These are phyloP conservation scores for Nesoenas mayeri DNA, from an alignment of 2,113 vertebrate species.

Conservation along the genomic window DNA sequence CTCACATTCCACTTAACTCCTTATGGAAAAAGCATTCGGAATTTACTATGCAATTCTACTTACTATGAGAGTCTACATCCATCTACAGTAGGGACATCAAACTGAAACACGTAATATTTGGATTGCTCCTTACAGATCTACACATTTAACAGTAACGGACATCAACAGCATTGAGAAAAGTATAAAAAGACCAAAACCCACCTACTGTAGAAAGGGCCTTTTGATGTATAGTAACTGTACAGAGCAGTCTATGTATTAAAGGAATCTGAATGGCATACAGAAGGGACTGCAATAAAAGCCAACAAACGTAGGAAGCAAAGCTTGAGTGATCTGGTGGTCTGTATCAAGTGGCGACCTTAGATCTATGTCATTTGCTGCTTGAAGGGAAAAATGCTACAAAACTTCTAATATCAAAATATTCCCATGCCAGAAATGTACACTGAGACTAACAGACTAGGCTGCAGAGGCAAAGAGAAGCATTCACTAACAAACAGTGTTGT, in stretches of 20 bases:
- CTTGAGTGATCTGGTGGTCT: constrained; percentile 4
- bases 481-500: constrained; percentile 31
- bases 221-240: constrained; percentile 71
- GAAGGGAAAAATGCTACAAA: constrained; percentile 35
- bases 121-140: constrained; percentile 71
- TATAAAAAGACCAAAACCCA: constrained; percentile 81
- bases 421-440: constrained; percentile 59
- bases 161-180: constrained; percentile 78
- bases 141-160: constrained; percentile 73
- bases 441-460: constrained; percentile 54
- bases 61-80: constrained; percentile 71
- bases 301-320: constrained; percentile 38
- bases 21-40: constrained; percentile 80
- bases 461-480: constrained; percentile 53
- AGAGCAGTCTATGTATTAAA: constrained; percentile 62
- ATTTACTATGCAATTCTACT: constrained; percentile 76
- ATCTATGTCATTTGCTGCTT: constrained; percentile 18
- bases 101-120: constrained; percentile 74
- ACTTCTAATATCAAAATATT: constrained; percentile 63
- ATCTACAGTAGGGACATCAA: constrained; percentile 77
- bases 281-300: constrained; percentile 43
- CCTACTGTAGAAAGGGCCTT: constrained; percentile 78
- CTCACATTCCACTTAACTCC: constrained; percentile 80
- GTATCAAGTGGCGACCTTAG: constrained; percentile 5
- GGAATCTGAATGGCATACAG: constrained; percentile 26